Percentiles rank a stretch among this genome's conserved stretches.
phyloP scores from a whole-genome alignment of 2,888 invertebrate species.

The Panorpa germanica region DNA sequence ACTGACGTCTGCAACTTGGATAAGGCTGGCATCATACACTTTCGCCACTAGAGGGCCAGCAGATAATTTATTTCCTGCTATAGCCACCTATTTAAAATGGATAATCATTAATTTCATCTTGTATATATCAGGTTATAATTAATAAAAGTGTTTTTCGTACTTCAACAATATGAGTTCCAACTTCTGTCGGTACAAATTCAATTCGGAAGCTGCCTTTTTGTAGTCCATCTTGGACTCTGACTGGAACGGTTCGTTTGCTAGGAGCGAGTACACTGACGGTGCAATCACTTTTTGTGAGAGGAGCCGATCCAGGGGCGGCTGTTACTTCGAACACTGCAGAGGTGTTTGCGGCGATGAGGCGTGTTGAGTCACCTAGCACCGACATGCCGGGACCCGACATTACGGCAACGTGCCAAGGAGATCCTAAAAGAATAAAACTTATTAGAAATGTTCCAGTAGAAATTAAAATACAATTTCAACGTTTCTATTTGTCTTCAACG shows the following conservation, averaged over 20 bases:
- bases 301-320: slow-evolving; percentile 35
- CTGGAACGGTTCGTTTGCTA: slow-evolving; percentile 63
- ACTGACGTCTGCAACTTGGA: slow-evolving; percentile 85
- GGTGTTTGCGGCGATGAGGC: slow-evolving; percentile 77
- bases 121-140: too few species aligned
- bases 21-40: slow-evolving; percentile 85
- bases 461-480: too few species aligned
- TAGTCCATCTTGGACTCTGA: slow-evolving; percentile 64
- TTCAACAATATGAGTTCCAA: slow-evolving; percentile 88
- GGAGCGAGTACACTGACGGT: slow-evolving; percentile 61
- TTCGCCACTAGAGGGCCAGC: slow-evolving; percentile 84
- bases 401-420: slow-evolving; percentile 87
- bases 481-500: too few species aligned
- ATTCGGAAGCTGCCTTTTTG: slow-evolving; percentile 72
- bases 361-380: slow-evolving; percentile 71
- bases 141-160: too few species aligned
- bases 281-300: slow-evolving; percentile 31
- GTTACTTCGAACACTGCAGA: slow-evolving; percentile 80
- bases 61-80: slow-evolving; percentile 76
- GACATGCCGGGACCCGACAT: slow-evolving; percentile 60
- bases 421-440: slow-evolving; percentile 40
- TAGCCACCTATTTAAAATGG: slow-evolving; percentile 29
- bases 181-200: slow-evolving; percentile 84
- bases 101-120: not conserved
- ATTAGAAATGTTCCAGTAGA: too few species aligned